These are phyloP conservation scores for Chionomys nivalis DNA, from an alignment of 2,113 vertebrate species.

Conservation along the genomic window DNA sequence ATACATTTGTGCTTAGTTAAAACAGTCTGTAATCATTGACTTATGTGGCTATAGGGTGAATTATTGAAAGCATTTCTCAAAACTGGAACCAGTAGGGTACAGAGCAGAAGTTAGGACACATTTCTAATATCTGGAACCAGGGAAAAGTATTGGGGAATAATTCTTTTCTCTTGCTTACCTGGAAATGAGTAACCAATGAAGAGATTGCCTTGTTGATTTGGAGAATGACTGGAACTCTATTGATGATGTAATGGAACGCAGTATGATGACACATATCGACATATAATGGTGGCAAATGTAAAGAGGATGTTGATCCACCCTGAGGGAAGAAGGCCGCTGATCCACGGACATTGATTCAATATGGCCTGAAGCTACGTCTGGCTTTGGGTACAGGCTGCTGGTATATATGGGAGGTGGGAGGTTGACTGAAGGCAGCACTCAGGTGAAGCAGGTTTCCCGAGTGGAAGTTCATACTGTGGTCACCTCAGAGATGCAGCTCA, in stretches of 20 bases:
- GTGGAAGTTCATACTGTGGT: neutral
- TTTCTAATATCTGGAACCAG: neutral
- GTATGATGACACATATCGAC: neutral
- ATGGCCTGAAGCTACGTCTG: neutral
- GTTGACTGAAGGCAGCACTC: neutral
- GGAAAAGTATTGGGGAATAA: neutral
- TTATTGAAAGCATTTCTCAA: neutral
- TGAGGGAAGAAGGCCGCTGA: neutral
- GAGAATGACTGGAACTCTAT: neutral
- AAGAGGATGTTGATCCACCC: neutral
- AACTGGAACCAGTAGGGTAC: neutral
- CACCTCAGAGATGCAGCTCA: neutral
- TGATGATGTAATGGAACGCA: neutral
- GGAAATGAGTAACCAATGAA: neutral
- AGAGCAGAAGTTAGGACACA: neutral
- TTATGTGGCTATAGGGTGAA: neutral
- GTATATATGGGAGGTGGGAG: neutral
- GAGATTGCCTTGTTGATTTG: neutral
- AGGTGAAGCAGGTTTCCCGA: neutral
- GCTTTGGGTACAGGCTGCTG: neutral
- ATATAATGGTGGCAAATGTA: neutral
- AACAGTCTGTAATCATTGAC: neutral
- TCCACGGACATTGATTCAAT: neutral
- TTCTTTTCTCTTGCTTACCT: neutral
- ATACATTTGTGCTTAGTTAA: neutral